Evolutionary conservation across 2,113 vertebrate genomes (phyloP).

Genomic region (Dicerorhinus sumatrensis): DNA sequence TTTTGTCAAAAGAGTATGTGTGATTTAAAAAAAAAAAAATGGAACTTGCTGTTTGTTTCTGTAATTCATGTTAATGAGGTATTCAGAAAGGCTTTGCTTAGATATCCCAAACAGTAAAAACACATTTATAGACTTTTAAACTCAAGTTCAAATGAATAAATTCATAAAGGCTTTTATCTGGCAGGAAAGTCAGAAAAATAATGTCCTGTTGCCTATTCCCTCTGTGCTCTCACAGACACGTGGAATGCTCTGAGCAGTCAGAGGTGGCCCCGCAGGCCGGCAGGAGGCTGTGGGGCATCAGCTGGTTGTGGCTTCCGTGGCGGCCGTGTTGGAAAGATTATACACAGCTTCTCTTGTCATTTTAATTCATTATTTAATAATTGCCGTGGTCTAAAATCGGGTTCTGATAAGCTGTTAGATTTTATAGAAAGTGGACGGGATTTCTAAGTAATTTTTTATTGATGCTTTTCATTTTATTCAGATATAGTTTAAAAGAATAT

Average conservation of each 20-base stretch:
- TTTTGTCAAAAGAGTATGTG: not conserved
- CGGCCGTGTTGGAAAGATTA: not conserved
- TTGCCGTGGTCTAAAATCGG: not conserved
- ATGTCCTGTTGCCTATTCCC: not conserved
- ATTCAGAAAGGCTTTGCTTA: not conserved
- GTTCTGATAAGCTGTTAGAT: not conserved
- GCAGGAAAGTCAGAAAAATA: not conserved
- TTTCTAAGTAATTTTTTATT: not conserved
- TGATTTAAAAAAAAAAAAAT: not conserved
- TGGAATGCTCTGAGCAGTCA: too few species aligned
- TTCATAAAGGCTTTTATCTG: not conserved
- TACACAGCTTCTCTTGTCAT: not conserved
- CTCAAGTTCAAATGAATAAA: not conserved
- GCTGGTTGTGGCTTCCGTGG: not conserved
- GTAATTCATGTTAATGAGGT: not conserved
- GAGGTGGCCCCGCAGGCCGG: accelerated
- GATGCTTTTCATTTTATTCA: not conserved
- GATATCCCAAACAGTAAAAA: not conserved
- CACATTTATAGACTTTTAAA: not conserved
- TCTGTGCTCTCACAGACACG: not conserved
- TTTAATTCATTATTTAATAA: not conserved
- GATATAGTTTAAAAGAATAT: not conserved
- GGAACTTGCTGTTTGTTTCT: not conserved
- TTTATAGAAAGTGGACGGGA: not conserved
- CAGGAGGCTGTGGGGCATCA: accelerated